These are phyloP conservation scores for Lasioglossum lativentre DNA, from an alignment of 2,888 invertebrate species.

Conservation along the genomic window DNA sequence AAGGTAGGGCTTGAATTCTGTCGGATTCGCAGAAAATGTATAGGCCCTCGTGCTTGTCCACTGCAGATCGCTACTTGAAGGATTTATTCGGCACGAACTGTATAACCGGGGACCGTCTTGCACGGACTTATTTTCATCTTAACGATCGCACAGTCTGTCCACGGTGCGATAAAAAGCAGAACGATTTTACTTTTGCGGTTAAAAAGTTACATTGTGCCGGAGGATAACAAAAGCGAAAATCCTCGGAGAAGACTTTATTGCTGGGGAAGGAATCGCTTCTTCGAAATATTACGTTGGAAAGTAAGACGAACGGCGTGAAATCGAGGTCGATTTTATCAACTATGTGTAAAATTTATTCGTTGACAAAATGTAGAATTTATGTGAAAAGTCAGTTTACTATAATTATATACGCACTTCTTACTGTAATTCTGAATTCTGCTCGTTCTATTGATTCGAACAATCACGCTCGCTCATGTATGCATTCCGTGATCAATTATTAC, in stretches of 20 bases:
- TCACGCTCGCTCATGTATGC: no score
- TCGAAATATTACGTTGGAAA: not conserved
- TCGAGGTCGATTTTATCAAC: no score
- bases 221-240: not conserved
- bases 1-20: not conserved
- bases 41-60: constrained; percentile 6
- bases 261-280: not conserved
- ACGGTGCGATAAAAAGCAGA: not conserved
- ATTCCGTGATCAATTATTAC: no score
- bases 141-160: not conserved
- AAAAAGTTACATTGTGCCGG: not conserved
- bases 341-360: no score
- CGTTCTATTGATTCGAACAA: no score
- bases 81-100: not conserved
- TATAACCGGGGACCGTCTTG: not conserved
- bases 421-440: no score
- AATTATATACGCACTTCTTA: no score
- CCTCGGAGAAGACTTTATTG: not conserved
- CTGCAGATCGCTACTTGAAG: not conserved
- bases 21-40: not conserved
- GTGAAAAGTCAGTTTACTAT: no score
- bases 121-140: not conserved
- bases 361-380: no score
- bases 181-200: not conserved
- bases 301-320: no score